These are phyloP conservation scores for Drosophila biarmipes DNA, from an alignment of 1,140 invertebrate genomes.

Conservation along the genomic window DNA sequence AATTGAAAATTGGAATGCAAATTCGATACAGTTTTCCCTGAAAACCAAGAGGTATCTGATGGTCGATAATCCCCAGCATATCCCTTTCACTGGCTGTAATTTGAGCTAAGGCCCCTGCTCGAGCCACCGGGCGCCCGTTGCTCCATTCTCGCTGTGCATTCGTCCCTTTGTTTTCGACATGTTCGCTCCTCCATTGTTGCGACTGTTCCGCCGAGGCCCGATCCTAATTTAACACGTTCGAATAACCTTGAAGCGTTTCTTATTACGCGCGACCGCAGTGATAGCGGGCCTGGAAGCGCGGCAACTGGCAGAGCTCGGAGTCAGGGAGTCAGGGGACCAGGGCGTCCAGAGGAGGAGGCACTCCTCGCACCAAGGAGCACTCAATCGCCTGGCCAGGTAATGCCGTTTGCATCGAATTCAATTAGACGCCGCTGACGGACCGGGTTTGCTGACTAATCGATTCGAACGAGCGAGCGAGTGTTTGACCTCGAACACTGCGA, in stretches of 20 bases:
- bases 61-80: not conserved
- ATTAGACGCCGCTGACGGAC: constrained; percentile 64
- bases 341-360: not conserved
- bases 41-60: not conserved
- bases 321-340: not conserved
- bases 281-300: constrained; percentile 29
- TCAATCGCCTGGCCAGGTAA: constrained; percentile 25
- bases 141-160: constrained; percentile 66
- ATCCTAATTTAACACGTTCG: constrained; percentile 82
- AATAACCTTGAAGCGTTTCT: constrained; percentile 82
- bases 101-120: constrained; percentile 64
- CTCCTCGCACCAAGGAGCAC: not conserved
- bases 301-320: not conserved
- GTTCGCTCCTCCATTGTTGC: constrained; percentile 74
- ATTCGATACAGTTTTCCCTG: too few species aligned
- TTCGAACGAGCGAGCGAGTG: constrained; percentile 42
- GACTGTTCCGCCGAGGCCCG: constrained; percentile 58
- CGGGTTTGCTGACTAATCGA: constrained; percentile 58
- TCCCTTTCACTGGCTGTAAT: constrained; percentile 52
- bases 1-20: too few species aligned
- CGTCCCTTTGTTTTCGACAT: constrained; percentile 76
- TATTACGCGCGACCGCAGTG: constrained; percentile 75
- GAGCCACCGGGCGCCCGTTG: constrained; percentile 67
- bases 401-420: constrained; percentile 61
- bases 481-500: constrained; percentile 70